Conservation (phyloP, 2,888 invertebrate genomes). For the Nysson spinosus region DNA sequence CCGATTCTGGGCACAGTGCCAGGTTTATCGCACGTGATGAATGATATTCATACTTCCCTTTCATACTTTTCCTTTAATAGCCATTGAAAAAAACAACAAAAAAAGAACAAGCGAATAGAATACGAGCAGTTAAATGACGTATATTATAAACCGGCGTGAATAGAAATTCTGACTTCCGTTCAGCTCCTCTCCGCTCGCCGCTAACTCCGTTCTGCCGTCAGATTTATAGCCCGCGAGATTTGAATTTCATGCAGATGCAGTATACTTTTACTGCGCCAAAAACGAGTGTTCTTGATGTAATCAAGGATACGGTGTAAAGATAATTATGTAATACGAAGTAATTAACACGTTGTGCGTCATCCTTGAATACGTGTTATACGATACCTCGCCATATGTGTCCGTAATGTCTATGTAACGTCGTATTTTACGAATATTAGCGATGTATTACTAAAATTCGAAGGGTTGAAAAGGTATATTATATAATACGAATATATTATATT, state of each 20-base stretch:
- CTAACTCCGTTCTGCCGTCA: background rate
- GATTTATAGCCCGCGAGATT: slow-evolving; percentile 20
- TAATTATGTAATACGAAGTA: no score
- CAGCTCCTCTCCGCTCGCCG: background rate
- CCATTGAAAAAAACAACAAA: background rate
- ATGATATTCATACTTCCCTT: slow-evolving; percentile 53
- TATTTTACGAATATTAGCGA: no score
- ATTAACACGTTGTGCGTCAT: no score
- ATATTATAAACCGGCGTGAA: slow-evolving; percentile 40
- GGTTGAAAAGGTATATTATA: no score
- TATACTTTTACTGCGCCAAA: no score
- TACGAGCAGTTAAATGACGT: slow-evolving; percentile 45
- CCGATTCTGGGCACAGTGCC: slow-evolving; percentile 46
- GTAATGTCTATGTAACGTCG: no score
- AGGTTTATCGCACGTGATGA: slow-evolving; percentile 53
- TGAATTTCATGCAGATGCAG: slow-evolving; percentile 31
- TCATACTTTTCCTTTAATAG: slow-evolving; percentile 41
- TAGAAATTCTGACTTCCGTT: slow-evolving; percentile 37
- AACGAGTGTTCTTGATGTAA: no score
- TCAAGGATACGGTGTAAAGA: no score
- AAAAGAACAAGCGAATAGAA: slow-evolving; percentile 16
- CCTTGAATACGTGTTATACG: no score
- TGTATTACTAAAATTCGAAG: no score
- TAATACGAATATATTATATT: no score
- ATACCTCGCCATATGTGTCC: no score